Evolutionary conservation across 2,113 vertebrate species (phyloP), one percentile per base, ranked within the genome.

Genomic region (Peromyscus californicus): DNA sequence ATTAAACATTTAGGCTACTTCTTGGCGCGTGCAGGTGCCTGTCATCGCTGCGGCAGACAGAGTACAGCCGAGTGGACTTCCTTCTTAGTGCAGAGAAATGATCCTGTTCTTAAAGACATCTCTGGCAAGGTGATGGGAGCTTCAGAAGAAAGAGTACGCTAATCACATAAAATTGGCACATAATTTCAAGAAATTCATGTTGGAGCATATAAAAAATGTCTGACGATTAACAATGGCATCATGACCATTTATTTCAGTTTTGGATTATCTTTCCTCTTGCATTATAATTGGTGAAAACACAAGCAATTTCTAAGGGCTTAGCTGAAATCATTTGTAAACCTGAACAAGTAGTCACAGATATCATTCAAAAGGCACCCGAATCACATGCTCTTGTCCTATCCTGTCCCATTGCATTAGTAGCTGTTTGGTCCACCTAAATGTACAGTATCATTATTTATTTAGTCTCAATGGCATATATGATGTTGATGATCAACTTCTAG

Each of bases 1-100:
- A 96, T 97, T 97, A 97, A 98, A 98, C 84, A 98, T 98, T 97
- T 98, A 98, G 97, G 83, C 31, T 70, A 26, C 59, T 97, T 84
- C 93, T 93, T 95, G 95, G 93, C 82, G 42, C 39, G 29, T 79
- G 45, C 45, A 31, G 83, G 89, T 94, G 95, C 95, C 94, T 88
- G 15, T 90, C 80, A 48, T 89, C 9, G 0, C 15, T 63, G 88
- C n/a, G 89, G 78, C 93, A 93, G 78, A 65, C 6, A 33, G 84
- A 95, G 54, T 26, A 36, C 45, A 31, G 42, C 39, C 8, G 57
- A 2, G 0, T 13, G 36, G 93, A 16, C 61, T 83, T 57, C 83
- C 29, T 87, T 94, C 76, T 88, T 42, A 65, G 83, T 45, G 48
- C 39, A 87, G 59, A 74, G 80, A 96, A 89, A 84, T n/a, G 42